Conservation (phyloP, 2,888 invertebrate genomes). For the Melinaea marsaeus region DNA sequence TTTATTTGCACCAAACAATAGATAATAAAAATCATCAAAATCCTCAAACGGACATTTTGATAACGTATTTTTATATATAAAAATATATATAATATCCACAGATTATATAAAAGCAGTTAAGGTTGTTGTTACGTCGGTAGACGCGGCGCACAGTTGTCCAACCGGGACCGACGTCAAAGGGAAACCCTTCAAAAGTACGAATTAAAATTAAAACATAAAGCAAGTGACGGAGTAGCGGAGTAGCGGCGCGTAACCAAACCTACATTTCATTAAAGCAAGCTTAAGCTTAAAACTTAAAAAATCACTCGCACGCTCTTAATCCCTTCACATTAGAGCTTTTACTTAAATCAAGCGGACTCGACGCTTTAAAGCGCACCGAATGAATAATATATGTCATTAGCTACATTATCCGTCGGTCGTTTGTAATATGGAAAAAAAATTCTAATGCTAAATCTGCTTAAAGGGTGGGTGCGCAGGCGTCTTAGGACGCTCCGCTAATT, state of each 20-base stretch:
- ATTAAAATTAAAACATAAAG: constrained; percentile 31
- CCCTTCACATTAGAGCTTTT: constrained; percentile 42
- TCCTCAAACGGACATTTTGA: no score
- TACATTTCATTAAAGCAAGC: constrained; percentile 35
- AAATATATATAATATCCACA: no score
- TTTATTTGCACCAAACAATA: no score
- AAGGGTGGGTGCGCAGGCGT: constrained; percentile 67
- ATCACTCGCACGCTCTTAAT: constrained; percentile 40
- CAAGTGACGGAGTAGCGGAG: constrained; percentile 26
- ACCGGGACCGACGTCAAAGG: constrained; percentile 30
- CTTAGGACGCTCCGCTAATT: constrained; percentile 66
- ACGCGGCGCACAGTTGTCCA: constrained; percentile 23
- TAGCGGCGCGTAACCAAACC: constrained; percentile 27
- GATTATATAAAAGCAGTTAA: no score
- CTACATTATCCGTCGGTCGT: constrained; percentile 57
- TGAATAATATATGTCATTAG: constrained; percentile 69
- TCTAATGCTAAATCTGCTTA: constrained; percentile 63
- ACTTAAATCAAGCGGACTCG: constrained; percentile 42
- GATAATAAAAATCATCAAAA: no score
- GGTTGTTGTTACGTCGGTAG: no score
- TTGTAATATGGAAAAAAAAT: constrained; percentile 63
- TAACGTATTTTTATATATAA: no score
- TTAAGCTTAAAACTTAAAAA: constrained; percentile 34
- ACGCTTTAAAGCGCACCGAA: constrained; percentile 42
- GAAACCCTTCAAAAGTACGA: constrained; percentile 32